Evolutionary conservation across 2,113 vertebrate species (phyloP).

Genomic region (Cryptomyrus ogoouensis): DNA sequence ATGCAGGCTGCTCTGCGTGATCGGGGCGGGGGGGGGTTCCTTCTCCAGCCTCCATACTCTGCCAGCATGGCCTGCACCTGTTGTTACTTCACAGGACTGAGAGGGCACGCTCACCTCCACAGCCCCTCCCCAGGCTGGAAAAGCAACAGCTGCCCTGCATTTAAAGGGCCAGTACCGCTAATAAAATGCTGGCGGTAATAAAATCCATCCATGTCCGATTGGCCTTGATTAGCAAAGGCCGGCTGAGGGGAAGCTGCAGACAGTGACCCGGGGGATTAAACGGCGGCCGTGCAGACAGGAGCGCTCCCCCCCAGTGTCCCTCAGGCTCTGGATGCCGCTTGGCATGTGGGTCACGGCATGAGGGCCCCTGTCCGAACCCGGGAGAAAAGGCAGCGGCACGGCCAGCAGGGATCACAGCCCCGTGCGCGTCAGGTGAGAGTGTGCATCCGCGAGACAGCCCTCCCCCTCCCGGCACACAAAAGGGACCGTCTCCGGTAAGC

Average conservation of each 20-base stretch:
- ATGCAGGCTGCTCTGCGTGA: not conserved
- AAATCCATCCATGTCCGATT: not conserved
- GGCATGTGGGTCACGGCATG: not conserved
- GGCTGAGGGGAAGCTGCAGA: not conserved
- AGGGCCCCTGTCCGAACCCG: not conserved
- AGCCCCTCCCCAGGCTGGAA: not conserved
- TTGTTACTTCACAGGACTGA: not conserved
- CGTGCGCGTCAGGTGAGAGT: not conserved
- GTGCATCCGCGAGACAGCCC: not conserved
- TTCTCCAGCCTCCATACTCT: not conserved
- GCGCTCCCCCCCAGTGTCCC: not conserved
- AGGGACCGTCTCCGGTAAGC: not conserved
- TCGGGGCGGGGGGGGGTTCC: not conserved
- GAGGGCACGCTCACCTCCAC: not conserved
- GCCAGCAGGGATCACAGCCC: not conserved
- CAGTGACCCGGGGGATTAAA: not conserved
- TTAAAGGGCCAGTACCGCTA: not conserved
- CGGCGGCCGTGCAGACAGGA: not conserved
- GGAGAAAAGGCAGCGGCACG: not conserved
- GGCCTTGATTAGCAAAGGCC: not conserved
- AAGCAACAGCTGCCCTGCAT: not conserved
- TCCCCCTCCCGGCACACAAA: not conserved
- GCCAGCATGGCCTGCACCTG: not conserved
- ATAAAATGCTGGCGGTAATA: not conserved
- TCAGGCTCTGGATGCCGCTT: not conserved